Evolutionary conservation across 2,797 vertebrate genomes (phyloP), one percentile per base, ranked within the genome.

Genomic region (Phalloptychus januarius): DNA sequence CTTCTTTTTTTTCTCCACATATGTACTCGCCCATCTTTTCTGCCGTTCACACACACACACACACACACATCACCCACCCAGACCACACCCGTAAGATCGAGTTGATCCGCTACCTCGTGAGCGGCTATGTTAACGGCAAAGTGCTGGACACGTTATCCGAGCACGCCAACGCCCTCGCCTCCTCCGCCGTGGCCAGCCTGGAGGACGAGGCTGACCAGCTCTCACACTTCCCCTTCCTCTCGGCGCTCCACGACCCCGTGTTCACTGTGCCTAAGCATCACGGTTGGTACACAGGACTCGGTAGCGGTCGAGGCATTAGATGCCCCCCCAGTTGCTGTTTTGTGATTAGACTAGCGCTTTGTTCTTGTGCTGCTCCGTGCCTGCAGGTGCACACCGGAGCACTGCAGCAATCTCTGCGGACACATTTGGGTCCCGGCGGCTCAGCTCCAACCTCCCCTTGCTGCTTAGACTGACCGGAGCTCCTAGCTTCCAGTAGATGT

Each of bases 11-110:
- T 74, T 80, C 81, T 65, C 79, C 67, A 72, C 58, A 77, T 23
- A 0, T 38, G 18, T 69, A 0, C 38, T 74, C 38, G 70, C 50
- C 69, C 61, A 84, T 79, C 61, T 42, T 74, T 42, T 58, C 71
- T 70, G 38, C 54, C 12, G 31, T 25, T 0, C 63, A 81, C 40
- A 3, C 84, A 61, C 86, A 77, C 40, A 2, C 82, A 61, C 85
- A 77, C 45, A 2, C 84, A 63, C 86, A 77, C 74, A 31, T 78
- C 7, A 33, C 89, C 90, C 88, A 89, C 79, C 88, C 93, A 99
- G 97, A 98, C 95, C 95, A 97, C 88, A 95, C 97, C 78, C 97
- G 97, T 95, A 98, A 98, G 93, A 97, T 98, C 88, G 96, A 97
- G 89, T 93, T 98, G 93, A 91, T 98, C 90, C 96, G 95, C 87